Percentiles rank a stretch among this genome's conserved stretches.
Conservation (phyloP, 2,797 vertebrate species). For the Hipposideros larvatus region DNA sequence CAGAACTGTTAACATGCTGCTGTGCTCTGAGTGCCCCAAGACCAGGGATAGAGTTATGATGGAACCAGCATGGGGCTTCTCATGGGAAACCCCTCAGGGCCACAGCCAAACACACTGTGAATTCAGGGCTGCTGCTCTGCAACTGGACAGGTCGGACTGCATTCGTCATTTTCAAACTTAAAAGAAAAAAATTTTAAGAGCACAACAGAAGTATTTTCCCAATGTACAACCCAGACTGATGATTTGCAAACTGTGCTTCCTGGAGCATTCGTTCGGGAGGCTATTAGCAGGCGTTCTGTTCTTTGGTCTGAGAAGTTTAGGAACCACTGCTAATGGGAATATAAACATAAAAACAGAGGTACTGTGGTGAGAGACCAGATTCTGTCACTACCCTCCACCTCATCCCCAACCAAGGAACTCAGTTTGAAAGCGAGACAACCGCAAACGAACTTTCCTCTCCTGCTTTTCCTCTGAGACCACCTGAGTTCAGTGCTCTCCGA, state of each 20-base stretch:
- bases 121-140: background rate
- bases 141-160: background rate
- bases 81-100: background rate
- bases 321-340: background rate
- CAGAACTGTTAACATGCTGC: background rate
- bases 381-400: background rate
- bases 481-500: background rate
- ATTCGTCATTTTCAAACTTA: background rate
- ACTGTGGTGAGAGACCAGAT: background rate
- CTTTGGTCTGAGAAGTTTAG: background rate
- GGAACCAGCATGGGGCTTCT: background rate
- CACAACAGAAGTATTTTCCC: background rate
- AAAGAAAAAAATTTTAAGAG: background rate
- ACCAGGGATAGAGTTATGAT: background rate
- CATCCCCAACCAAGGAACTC: background rate
- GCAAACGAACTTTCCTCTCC: background rate
- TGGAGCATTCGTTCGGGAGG: background rate
- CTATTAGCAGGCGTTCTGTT: background rate
- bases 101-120: background rate
- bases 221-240: background rate
- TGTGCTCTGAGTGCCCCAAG: background rate
- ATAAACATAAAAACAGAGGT: background rate
- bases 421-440: background rate
- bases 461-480: background rate
- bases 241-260: background rate